Conservation (phyloP, 1,140 invertebrate species). For the Cephus cinctus region DNA sequence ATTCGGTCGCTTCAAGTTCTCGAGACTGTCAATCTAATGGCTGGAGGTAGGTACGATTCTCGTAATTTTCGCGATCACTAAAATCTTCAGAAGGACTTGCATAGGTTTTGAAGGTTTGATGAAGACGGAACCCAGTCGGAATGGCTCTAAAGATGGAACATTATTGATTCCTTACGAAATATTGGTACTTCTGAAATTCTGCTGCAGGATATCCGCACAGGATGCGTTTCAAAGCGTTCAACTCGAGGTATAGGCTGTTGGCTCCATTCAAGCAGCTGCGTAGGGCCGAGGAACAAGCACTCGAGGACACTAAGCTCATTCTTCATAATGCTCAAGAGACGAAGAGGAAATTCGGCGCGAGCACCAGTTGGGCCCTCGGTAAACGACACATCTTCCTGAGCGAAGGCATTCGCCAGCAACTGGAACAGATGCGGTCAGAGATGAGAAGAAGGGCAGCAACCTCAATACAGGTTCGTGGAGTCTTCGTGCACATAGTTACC, state of each 20-base stretch:
- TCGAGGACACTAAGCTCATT: conserved; percentile 78
- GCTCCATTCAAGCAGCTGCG: conserved; percentile 74
- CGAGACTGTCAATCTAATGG: conserved; percentile 94
- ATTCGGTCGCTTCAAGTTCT: conserved; percentile 89
- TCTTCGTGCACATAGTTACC: not conserved
- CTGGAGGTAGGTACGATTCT: conserved; percentile 60
- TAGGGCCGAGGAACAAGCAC: conserved; percentile 75
- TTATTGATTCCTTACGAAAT: no score
- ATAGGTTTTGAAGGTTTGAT: no score
- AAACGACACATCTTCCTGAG: conserved; percentile 92
- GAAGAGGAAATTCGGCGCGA: conserved; percentile 59
- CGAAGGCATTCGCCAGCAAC: conserved; percentile 86
- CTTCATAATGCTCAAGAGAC: conserved; percentile 65
- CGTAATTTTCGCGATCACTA: no score
- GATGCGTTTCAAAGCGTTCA: conserved; percentile 94
- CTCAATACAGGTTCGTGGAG: not conserved
- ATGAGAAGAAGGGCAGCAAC: conserved; percentile 75
- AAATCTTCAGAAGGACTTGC: no score
- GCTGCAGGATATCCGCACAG: conserved; percentile 81
- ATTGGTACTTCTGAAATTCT: no score
- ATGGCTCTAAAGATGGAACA: no score
- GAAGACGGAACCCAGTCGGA: no score
- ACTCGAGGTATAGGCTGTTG: conserved; percentile 78
- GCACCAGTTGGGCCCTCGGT: conserved; percentile 86
- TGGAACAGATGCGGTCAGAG: conserved; percentile 78